phyloP scores from a whole-genome alignment of 2,888 invertebrate species.

The Drosophila niveifrons region DNA sequence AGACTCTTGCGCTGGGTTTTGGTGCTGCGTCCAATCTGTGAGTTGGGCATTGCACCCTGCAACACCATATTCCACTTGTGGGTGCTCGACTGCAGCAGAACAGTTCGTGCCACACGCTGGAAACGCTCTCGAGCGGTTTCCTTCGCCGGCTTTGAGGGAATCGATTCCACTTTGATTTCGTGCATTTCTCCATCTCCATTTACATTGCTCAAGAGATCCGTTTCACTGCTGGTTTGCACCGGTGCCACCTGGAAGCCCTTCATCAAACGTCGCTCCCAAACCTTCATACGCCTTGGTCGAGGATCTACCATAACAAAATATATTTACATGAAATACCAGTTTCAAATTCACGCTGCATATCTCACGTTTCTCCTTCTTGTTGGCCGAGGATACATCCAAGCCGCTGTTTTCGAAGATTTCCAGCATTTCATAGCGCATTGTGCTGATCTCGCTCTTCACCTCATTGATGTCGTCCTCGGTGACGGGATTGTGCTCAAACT shows the following conservation, averaged over 20 bases:
- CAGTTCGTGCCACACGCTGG: slow-evolving; percentile 90
- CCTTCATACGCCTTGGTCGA: slow-evolving; percentile 91
- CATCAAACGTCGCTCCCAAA: slow-evolving; percentile 95
- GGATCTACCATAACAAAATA: slow-evolving; percentile 87
- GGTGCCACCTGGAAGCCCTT: slow-evolving; percentile 95
- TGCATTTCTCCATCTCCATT: slow-evolving; percentile 81
- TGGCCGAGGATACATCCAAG: slow-evolving; percentile 92
- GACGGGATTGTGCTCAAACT: slow-evolving; percentile 93
- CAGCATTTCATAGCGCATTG: slow-evolving; percentile 95
- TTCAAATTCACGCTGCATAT: slow-evolving; percentile 17
- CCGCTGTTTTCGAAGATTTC: slow-evolving; percentile 96
- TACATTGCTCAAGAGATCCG: slow-evolving; percentile 84
- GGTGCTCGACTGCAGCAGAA: slow-evolving; percentile 89
- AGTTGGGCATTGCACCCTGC: slow-evolving; percentile 87
- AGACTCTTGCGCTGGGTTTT: slow-evolving; percentile 91
- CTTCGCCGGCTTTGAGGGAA: slow-evolving; percentile 69
- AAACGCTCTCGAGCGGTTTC: slow-evolving; percentile 88
- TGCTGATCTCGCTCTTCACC: slow-evolving; percentile 96
- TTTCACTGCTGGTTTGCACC: slow-evolving; percentile 86
- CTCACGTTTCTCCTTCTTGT: slow-evolving; percentile 91
- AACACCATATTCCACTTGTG: slow-evolving; percentile 92
- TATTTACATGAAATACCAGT: no score
- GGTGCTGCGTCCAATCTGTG: slow-evolving; percentile 92
- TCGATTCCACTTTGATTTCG: slow-evolving; percentile 81
- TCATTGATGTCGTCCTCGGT: slow-evolving; percentile 98